phyloP scores from a whole-genome alignment of 2,888 invertebrate species.

The Ditula angustiorana region DNA sequence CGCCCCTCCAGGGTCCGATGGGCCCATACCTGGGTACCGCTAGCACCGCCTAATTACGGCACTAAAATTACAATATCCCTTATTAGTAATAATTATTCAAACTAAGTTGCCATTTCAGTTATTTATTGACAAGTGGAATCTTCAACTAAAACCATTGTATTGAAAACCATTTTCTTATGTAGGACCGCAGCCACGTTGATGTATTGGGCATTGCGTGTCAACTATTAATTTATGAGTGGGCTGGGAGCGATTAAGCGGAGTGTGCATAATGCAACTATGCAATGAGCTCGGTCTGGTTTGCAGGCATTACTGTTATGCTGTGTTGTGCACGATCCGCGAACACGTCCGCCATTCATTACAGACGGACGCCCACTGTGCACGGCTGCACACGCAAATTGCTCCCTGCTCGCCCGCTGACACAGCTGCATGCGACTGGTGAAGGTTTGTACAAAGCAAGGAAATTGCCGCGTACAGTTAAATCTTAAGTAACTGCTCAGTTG shows the following conservation, averaged over 20 bases:
- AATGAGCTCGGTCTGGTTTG: slow-evolving; percentile 37
- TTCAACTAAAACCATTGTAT: slow-evolving; percentile 14
- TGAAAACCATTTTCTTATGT: slow-evolving; percentile 21
- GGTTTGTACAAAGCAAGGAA: slow-evolving; percentile 65
- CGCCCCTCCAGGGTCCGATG: no score
- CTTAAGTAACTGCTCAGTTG: slow-evolving; percentile 42
- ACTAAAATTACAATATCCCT: no score
- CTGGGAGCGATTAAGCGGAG: slow-evolving; percentile 54
- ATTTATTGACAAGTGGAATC: no score
- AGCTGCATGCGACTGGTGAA: slow-evolving; percentile 61
- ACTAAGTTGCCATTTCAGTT: no score
- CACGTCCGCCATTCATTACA: slow-evolving; percentile 72
- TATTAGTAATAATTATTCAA: no score
- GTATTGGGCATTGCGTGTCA: slow-evolving; percentile 38
- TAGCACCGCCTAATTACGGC: no score
- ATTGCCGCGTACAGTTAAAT: slow-evolving; percentile 53
- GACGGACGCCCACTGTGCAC: slow-evolving; percentile 77
- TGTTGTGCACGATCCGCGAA: slow-evolving; percentile 64
- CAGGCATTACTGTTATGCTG: slow-evolving; percentile 35
- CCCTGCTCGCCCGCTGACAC: slow-evolving; percentile 70
- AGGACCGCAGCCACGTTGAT: slow-evolving; percentile 20
- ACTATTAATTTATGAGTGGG: slow-evolving; percentile 49
- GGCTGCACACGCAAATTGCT: slow-evolving; percentile 79
- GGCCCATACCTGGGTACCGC: no score
- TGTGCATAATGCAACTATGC: slow-evolving; percentile 49